Conservation (phyloP, 2,113 vertebrate species). For the Paracyprichromis sp. region DNA sequence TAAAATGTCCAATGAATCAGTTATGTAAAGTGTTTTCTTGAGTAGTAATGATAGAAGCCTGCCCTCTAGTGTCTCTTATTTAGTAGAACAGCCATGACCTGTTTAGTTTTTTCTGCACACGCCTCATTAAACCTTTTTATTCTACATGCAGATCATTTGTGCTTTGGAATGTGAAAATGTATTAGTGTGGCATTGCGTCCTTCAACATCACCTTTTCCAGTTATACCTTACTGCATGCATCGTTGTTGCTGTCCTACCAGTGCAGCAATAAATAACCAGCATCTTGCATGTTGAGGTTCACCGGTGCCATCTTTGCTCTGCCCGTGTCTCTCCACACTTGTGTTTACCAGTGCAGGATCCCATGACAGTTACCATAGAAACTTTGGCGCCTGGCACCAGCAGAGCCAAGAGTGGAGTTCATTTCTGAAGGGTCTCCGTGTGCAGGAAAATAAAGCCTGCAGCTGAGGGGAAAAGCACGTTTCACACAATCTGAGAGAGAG, state of each 20-base stretch:
- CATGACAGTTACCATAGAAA: conserved; percentile 62
- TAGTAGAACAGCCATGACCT: neutral
- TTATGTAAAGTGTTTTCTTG: neutral
- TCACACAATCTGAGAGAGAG: neutral
- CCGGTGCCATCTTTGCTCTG: neutral
- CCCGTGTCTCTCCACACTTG: conserved; percentile 7
- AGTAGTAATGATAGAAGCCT: neutral
- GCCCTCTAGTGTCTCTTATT: conserved; percentile 26
- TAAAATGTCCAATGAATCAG: neutral
- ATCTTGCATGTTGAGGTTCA: neutral
- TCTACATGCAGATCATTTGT: neutral
- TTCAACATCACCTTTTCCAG: neutral
- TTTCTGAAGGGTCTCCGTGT: conserved; percentile 5
- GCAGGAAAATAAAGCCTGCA: neutral
- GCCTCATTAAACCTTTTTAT: neutral
- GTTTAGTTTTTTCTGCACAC: neutral
- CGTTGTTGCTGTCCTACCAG: neutral
- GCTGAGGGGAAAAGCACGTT: neutral
- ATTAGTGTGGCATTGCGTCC: neutral
- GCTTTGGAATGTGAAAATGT: neutral
- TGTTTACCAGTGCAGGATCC: conserved; percentile 48
- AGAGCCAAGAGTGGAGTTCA: conserved; percentile 1
- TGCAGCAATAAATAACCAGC: neutral
- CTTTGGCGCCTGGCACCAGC: conserved; percentile 13
- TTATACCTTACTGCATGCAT: neutral